Conservation (phyloP, 2,797 vertebrate genomes). For the Anguilla obscura region DNA sequence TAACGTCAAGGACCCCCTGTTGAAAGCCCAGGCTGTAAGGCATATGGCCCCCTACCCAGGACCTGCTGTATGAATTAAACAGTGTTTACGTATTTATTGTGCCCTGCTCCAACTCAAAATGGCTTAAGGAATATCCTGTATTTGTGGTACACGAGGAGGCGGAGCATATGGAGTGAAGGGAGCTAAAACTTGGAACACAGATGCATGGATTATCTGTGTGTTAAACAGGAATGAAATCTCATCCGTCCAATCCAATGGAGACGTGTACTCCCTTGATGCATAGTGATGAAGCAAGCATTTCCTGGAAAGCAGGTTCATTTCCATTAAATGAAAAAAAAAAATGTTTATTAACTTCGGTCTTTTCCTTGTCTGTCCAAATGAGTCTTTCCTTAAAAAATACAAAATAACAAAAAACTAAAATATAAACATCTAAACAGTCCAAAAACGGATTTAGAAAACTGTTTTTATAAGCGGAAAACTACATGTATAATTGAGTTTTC, state of each 20-base stretch:
- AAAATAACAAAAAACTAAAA: not conserved
- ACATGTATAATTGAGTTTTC: constrained; percentile 5
- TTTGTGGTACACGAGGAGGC: constrained; percentile 49
- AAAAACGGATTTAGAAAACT: not conserved
- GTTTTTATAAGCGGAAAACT: not conserved
- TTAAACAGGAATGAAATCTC: constrained; percentile 32
- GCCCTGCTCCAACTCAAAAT: constrained; percentile 75
- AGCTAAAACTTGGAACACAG: constrained; percentile 36
- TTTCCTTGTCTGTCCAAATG: constrained; percentile 26
- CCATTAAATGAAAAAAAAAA: not conserved
- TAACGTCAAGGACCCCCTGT: constrained; percentile 53
- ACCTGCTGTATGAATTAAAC: constrained; percentile 82
- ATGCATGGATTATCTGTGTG: constrained; percentile 19
- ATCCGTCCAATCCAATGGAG: not conserved
- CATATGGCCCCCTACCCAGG: constrained; percentile 76
- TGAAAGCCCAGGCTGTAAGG: constrained; percentile 68
- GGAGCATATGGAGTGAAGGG: constrained; percentile 28
- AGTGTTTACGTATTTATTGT: constrained; percentile 81
- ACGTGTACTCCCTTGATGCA: not conserved
- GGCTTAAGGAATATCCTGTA: constrained; percentile 54
- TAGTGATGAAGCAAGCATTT: not conserved
- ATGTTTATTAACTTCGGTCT: constrained; percentile 21
- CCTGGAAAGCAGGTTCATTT: constrained; percentile 20
- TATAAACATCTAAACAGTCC: not conserved
- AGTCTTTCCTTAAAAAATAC: not conserved